Evolutionary conservation across 2,113 vertebrate species (phyloP).

Genomic region (Tringa solitaria): DNA sequence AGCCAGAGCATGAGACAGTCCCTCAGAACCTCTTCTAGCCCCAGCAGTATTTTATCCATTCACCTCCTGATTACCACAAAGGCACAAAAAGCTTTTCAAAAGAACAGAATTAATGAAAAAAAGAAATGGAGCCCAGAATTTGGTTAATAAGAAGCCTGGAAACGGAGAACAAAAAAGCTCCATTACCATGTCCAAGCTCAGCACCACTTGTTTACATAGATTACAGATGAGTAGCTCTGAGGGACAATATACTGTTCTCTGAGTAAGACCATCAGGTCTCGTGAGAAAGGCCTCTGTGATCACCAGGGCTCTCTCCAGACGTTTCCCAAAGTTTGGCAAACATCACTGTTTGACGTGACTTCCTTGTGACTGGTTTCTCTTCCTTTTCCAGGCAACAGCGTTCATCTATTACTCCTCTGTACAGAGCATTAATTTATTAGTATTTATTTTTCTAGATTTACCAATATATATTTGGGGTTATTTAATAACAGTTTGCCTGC

Average conservation of each 20-base stretch:
- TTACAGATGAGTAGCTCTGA: background rate
- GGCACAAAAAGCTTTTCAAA: background rate
- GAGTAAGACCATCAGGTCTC: background rate
- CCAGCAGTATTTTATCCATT: background rate
- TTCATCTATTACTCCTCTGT: background rate
- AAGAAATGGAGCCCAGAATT: background rate
- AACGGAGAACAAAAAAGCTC: background rate
- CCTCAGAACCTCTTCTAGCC: background rate
- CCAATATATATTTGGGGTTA: background rate
- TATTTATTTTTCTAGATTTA: background rate
- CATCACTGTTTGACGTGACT: accelerated
- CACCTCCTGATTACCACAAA: background rate
- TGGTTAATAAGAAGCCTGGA: background rate
- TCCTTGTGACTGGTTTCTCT: background rate
- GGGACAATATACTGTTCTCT: background rate
- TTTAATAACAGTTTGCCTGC: background rate
- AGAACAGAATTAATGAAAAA: background rate
- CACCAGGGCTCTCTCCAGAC: background rate
- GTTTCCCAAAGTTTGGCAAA: background rate
- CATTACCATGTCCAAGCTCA: background rate
- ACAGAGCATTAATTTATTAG: background rate
- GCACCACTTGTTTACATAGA: background rate
- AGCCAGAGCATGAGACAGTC: background rate
- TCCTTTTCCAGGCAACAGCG: background rate
- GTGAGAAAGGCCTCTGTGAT: background rate